Percentiles rank a stretch among this genome's conserved stretches.
Conservation (phyloP, 2,113 vertebrate species). For the Rhabdomys dilectus region DNA sequence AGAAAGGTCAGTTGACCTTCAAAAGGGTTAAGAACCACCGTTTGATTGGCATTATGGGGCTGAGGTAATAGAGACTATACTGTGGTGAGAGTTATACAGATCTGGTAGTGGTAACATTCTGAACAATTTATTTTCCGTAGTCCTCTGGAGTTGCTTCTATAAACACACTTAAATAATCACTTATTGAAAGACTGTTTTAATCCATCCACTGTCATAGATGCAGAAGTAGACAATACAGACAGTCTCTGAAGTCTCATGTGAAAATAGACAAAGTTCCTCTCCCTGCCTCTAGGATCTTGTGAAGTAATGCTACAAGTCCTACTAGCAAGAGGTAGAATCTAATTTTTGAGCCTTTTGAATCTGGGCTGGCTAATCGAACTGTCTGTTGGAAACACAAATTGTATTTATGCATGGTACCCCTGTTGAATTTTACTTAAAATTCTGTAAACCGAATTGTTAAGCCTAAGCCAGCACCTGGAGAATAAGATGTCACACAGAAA, state of each 20-base stretch:
- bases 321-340: background rate
- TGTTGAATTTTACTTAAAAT: background rate
- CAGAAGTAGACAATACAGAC: background rate
- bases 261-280: background rate
- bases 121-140: background rate
- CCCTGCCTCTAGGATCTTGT: background rate
- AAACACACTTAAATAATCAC: background rate
- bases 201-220: background rate
- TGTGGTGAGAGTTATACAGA: background rate
- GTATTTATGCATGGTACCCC: background rate
- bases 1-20: background rate
- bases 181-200: background rate
- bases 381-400: background rate
- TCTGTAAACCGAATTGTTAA: background rate
- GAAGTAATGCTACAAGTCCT: background rate
- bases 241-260: background rate
- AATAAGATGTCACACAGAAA: background rate
- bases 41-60: no score
- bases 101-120: background rate
- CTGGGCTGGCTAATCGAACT: background rate
- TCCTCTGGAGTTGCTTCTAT: background rate
- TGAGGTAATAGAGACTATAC: background rate
- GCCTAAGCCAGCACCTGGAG: background rate
- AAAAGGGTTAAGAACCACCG: background rate
- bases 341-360: background rate